These are phyloP conservation scores for Conger conger DNA, from an alignment of 2,113 vertebrate species.

Conservation along the genomic window DNA sequence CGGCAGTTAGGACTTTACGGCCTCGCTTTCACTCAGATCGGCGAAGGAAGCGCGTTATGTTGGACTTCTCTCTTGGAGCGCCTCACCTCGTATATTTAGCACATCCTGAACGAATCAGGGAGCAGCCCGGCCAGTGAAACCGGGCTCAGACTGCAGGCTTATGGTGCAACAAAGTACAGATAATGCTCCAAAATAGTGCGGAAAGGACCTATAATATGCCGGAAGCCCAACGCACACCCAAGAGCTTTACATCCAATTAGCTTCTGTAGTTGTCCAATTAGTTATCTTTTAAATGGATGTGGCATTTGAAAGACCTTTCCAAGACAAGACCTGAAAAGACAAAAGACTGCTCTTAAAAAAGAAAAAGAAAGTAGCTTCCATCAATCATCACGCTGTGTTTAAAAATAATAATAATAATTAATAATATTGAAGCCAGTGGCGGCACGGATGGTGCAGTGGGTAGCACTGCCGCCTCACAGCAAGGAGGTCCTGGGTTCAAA, in stretches of 20 bases:
- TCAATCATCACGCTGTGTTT: no score
- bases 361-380: no score
- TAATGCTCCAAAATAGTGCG: constrained; percentile 7
- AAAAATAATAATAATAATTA: no score
- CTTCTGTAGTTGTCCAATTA: no score
- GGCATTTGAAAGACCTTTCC: no score
- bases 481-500: no score
- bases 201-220: constrained; percentile 2
- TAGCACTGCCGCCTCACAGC: no score
- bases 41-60: constrained; percentile 42
- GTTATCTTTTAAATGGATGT: no score
- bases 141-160: neutral
- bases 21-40: constrained; percentile 40
- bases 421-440: no score
- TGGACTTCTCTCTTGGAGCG: constrained; percentile 33
- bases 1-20: constrained; percentile 40
- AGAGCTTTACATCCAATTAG: neutral
- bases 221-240: neutral
- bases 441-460: no score
- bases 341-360: no score
- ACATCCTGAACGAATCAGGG: constrained; percentile 29
- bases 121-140: constrained; percentile 24
- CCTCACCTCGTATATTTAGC: constrained; percentile 38
- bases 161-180: neutral
- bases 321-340: no score